Percentiles rank a stretch among this genome's conserved stretches.
These are phyloP conservation scores for Zingel zingel DNA, from an alignment of 2,113 vertebrate species.

Conservation along the genomic window DNA sequence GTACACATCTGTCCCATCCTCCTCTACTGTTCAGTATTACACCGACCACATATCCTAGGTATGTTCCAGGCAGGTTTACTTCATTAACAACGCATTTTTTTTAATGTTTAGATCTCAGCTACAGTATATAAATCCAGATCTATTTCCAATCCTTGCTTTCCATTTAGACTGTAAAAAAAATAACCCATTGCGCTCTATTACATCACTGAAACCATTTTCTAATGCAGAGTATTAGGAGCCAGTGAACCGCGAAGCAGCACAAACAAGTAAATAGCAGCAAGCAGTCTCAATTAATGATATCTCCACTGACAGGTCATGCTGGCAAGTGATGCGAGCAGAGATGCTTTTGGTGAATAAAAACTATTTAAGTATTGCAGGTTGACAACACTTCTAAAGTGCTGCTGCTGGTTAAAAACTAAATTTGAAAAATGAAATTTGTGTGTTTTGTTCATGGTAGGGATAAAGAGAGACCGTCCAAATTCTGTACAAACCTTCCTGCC, in stretches of 20 bases:
- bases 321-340: constrained; percentile 38
- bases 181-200: constrained; percentile 33
- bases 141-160: constrained; percentile 15
- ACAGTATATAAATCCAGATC: constrained; percentile 1
- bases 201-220: constrained; percentile 46
- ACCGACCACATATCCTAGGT: not conserved
- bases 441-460: constrained; percentile 19
- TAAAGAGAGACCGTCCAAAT: not conserved
- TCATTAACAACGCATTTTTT: not conserved
- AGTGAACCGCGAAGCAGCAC: constrained; percentile 40
- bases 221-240: constrained; percentile 32
- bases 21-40: not conserved
- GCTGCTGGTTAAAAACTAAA: constrained; percentile 24
- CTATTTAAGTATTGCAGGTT: constrained; percentile 19
- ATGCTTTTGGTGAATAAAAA: constrained; percentile 27
- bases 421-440: constrained; percentile 11
- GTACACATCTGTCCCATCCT: not conserved
- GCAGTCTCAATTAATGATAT: constrained; percentile 56
- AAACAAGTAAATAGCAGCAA: constrained; percentile 69
- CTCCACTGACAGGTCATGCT: constrained; percentile 48
- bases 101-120: not conserved
- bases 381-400: constrained; percentile 13
- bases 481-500: constrained; percentile 2
- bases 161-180: constrained; percentile 38
- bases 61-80: not conserved